Conservation (phyloP, 2,113 vertebrate species). For the Piaya cayana region DNA sequence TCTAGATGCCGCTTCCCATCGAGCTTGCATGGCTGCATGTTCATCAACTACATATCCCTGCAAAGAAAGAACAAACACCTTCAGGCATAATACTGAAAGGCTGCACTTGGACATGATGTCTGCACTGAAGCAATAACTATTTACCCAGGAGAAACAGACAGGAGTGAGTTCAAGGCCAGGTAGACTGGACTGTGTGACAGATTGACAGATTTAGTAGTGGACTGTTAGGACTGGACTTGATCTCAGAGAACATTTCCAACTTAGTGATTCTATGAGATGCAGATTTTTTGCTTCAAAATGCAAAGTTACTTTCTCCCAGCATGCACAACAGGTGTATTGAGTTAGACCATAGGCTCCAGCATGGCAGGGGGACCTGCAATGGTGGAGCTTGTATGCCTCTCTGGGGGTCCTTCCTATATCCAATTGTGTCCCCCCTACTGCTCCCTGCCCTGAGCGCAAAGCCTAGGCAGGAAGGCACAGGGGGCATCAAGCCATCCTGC, state of each 20-base stretch:
- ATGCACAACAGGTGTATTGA: rapidly evolving
- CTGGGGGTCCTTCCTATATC: neutral
- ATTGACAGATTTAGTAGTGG: too few species aligned
- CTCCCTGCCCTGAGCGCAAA: neutral
- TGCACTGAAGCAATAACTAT: neutral
- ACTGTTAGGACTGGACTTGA: too few species aligned
- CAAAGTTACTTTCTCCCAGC: neutral
- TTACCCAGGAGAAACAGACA: neutral
- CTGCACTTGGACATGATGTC: neutral
- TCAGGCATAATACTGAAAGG: neutral
- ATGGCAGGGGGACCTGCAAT: neutral
- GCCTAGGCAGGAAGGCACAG: rapidly evolving
- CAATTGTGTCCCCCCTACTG: rapidly evolving
- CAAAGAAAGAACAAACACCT: neutral
- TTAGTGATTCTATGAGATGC: neutral
- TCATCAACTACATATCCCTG: slow-evolving; percentile 83
- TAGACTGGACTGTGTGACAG: neutral
- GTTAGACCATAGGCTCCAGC: neutral
- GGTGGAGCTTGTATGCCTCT: neutral
- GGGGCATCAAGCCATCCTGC: rapidly evolving
- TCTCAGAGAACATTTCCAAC: too few species aligned
- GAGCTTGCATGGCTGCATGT: slow-evolving; percentile 78
- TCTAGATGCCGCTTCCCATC: slow-evolving; percentile 87
- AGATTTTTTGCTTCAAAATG: neutral
- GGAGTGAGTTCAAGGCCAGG: neutral